A percentile compares a stretch with the other conserved stretches of the same genome.
Conservation (phyloP, 2,113 vertebrate genomes). For the Meleagris gallopavo region DNA sequence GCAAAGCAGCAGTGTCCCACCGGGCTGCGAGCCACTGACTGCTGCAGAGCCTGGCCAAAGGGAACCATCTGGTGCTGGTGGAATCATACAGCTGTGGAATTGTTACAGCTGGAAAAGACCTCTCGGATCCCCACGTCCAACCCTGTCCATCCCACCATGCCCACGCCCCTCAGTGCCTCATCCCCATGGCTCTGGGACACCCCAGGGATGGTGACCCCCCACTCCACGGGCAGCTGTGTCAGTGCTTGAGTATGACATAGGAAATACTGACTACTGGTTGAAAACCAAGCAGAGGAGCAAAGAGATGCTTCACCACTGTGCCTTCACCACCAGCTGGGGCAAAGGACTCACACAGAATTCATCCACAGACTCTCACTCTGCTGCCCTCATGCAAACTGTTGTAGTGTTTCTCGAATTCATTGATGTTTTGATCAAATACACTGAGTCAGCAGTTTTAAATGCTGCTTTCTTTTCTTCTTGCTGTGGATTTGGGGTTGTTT, state of each 20-base stretch:
- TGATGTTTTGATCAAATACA: background rate
- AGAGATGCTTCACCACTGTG: fast-evolving
- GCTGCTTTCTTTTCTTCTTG: background rate
- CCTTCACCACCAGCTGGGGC: fast-evolving
- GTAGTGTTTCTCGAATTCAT: background rate
- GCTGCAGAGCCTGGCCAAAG: too few relatives aligned
- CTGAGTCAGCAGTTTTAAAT: background rate
- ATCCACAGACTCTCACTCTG: background rate
- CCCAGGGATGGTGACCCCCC: too few relatives aligned
- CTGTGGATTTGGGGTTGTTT: background rate
- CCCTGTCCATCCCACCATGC: too few relatives aligned
- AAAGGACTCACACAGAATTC: background rate
- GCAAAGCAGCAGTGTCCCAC: too few relatives aligned
- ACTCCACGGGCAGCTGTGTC: too few relatives aligned
- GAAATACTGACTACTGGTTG: fast-evolving
- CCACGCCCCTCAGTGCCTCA: too few relatives aligned
- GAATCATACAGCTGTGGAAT: background rate
- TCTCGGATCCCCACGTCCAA: too few relatives aligned
- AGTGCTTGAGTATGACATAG: background rate
- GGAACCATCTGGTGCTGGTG: background rate
- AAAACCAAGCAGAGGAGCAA: background rate
- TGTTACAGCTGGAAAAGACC: too few relatives aligned
- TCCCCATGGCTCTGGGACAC: too few relatives aligned
- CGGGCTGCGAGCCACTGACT: too few relatives aligned
- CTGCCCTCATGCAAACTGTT: background rate